Evolutionary conservation across 2,888 invertebrate species (phyloP).

Genomic region (Syritta pipiens): DNA sequence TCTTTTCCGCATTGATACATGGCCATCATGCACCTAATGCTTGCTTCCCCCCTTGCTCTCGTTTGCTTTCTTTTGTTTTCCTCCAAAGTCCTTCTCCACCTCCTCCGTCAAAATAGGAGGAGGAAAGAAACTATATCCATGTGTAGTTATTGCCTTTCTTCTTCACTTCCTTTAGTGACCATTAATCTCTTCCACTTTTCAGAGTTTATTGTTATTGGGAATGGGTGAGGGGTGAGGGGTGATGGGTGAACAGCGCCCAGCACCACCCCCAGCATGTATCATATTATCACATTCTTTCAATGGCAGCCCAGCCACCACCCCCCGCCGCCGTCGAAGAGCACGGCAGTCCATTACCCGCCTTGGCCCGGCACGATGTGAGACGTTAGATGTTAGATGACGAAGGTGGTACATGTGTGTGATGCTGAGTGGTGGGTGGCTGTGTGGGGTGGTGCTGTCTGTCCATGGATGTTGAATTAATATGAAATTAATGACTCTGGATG

Average conservation of each 20-base stretch:
- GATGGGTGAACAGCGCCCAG: conserved; percentile 24
- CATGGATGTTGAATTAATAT: conserved; percentile 69
- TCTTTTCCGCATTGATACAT: conserved; percentile 66
- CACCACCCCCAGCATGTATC: conserved; percentile 53
- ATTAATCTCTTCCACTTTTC: conserved; percentile 69
- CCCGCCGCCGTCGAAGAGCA: not conserved
- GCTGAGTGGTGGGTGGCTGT: not conserved
- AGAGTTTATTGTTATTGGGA: conserved; percentile 68
- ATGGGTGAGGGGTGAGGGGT: conserved; percentile 43
- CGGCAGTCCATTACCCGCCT: conserved; percentile 62
- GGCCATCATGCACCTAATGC: conserved; percentile 67
- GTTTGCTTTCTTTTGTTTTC: not conserved
- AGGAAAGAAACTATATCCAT: too few relatives aligned
- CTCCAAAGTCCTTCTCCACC: conserved; percentile 14
- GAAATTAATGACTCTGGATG: conserved; percentile 69
- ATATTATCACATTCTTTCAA: conserved; percentile 67
- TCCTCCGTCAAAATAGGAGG: too few relatives aligned
- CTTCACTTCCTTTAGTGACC: conserved; percentile 61
- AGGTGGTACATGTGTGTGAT: conserved; percentile 33
- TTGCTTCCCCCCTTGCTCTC: too few relatives aligned
- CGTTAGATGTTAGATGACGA: conserved; percentile 22
- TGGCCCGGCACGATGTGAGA: conserved; percentile 6
- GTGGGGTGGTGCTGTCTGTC: conserved; percentile 8
- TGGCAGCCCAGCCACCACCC: conserved; percentile 1
- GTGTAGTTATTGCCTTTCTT: conserved; percentile 32